Conservation (phyloP, 2,888 invertebrate species). For the Agelastica alni region DNA sequence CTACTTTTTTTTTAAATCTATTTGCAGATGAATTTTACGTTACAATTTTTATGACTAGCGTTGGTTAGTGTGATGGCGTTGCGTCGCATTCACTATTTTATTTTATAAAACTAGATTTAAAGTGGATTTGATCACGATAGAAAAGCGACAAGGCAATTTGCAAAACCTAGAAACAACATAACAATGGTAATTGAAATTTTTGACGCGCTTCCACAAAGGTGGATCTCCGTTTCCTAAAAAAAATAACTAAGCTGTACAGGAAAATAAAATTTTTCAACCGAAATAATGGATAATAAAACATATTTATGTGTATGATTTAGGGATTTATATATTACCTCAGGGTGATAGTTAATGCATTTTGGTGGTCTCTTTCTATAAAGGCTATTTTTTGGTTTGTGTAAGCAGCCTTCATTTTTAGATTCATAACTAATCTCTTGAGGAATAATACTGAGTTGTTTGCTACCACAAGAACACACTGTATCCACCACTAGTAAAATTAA, state of each 20-base stretch:
- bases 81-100: slow-evolving; percentile 27
- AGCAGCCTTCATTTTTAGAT: slow-evolving; percentile 58
- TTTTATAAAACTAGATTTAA: slow-evolving; percentile 33
- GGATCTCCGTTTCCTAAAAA: slow-evolving; percentile 68
- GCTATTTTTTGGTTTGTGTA: slow-evolving; percentile 66
- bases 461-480: slow-evolving; percentile 85
- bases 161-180: slow-evolving; percentile 41
- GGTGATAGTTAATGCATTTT: slow-evolving; percentile 88
- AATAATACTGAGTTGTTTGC: slow-evolving; percentile 81
- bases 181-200: slow-evolving; percentile 36
- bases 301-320: slow-evolving; percentile 2
- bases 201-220: slow-evolving; percentile 63
- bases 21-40: slow-evolving; percentile 35
- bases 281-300: no score
- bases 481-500: slow-evolving; percentile 86
- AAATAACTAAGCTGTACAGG: no score
- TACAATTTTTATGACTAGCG: slow-evolving; percentile 28
- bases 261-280: no score
- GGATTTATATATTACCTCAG: slow-evolving; percentile 66
- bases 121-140: slow-evolving; percentile 45
- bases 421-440: slow-evolving; percentile 71
- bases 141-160: slow-evolving; percentile 43
- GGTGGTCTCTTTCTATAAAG: slow-evolving; percentile 75
- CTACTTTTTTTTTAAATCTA: slow-evolving; percentile 35
- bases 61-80: slow-evolving; percentile 25